Evolutionary conservation across 1,140 invertebrate genomes (phyloP).

Genomic region (Saccostrea echinata): DNA sequence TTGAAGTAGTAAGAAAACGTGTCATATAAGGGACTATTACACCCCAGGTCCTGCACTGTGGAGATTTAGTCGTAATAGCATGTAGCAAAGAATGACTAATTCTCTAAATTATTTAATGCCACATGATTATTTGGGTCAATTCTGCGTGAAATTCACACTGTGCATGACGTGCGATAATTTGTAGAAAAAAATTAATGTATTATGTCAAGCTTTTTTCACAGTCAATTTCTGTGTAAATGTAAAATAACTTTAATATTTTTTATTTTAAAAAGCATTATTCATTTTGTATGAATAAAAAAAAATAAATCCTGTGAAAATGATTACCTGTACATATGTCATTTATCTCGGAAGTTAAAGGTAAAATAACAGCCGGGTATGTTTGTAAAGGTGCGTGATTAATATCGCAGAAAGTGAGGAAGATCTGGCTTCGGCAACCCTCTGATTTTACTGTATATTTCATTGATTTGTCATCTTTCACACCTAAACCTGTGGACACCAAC

Average conservation of each 20-base stretch:
- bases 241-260: neutral
- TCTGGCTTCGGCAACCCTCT: neutral
- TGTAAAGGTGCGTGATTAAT: neutral
- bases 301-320: too few relatives aligned
- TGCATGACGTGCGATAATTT: constrained; percentile 6
- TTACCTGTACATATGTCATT: too few relatives aligned
- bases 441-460: neutral
- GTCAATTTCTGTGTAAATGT: neutral
- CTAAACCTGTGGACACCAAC: neutral
- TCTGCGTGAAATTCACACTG: constrained; percentile 35
- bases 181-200: neutral
- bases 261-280: neutral
- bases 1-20: neutral
- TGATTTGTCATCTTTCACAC: constrained; percentile 29
- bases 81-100: constrained; percentile 28
- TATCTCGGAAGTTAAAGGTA: too few relatives aligned
- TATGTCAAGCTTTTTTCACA: constrained; percentile 11
- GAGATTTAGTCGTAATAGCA: constrained; percentile 17
- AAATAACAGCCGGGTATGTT: neutral
- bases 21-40: neutral
- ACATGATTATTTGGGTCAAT: constrained; percentile 23
- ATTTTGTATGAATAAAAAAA: too few relatives aligned
- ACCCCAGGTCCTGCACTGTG: neutral
- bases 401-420: neutral
- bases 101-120: constrained; percentile 26